These are phyloP conservation scores for Ephydatia muelleri DNA, from an alignment of 37 sponge, comb jelly and placozoan genomes.

Conservation along the genomic window DNA sequence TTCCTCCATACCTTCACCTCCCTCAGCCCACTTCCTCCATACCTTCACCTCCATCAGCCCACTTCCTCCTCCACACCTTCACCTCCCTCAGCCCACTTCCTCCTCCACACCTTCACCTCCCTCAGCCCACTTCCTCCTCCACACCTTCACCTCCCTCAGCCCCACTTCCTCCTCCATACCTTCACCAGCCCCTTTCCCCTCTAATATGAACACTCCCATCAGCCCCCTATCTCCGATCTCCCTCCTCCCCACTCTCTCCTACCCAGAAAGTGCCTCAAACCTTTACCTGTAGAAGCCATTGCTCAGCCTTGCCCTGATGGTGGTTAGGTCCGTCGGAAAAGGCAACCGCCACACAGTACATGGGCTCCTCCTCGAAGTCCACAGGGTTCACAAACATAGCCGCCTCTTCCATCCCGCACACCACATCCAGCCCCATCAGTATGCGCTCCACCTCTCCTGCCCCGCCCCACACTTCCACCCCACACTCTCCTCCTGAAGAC, in stretches of 20 bases:
- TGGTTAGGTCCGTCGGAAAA: constrained; percentile 69
- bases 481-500: constrained; percentile 38
- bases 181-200: no score
- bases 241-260: neutral
- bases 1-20: no score
- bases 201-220: neutral
- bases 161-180: no score
- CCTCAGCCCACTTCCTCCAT: no score
- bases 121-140: no score
- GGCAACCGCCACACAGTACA: constrained; percentile 66
- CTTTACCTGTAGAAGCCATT: constrained; percentile 71
- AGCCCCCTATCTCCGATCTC: neutral
- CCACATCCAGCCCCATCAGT: constrained; percentile 48
- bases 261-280: neutral
- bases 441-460: constrained; percentile 62
- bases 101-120: no score
- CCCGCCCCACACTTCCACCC: constrained; percentile 29
- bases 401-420: constrained; percentile 57
- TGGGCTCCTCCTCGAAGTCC: constrained; percentile 55
- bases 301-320: constrained; percentile 53
- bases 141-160: no score
- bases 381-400: constrained; percentile 65
- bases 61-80: no score
- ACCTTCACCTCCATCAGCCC: no score
- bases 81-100: no score